Evolutionary conservation across 2,888 invertebrate genomes (phyloP).

Genomic region (Resseliella maxima): DNA sequence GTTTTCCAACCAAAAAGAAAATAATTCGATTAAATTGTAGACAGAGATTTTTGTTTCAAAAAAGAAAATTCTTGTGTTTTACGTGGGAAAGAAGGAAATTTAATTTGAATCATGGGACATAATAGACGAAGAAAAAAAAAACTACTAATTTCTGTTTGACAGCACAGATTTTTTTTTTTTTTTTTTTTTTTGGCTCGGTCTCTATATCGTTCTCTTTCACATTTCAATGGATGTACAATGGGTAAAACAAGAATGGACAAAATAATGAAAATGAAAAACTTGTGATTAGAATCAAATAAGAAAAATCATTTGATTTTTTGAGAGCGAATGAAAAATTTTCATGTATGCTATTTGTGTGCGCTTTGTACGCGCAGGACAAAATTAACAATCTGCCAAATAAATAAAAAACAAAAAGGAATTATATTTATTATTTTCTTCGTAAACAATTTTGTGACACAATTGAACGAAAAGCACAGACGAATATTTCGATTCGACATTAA

Average conservation of each 20-base stretch:
- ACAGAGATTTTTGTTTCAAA: not conserved
- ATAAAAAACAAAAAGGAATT: no score
- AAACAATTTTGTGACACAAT: not conserved
- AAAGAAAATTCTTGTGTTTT: not conserved
- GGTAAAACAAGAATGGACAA: not conserved
- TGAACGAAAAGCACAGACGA: not conserved
- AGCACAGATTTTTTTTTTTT: slow-evolving; percentile 37
- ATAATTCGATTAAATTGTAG: not conserved
- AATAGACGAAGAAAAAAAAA: slow-evolving; percentile 10
- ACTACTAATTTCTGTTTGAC: slow-evolving; percentile 25
- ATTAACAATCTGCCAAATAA: not conserved
- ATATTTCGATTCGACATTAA: not conserved
- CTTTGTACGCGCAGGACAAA: slow-evolving; percentile 8
- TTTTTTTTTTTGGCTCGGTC: not conserved
- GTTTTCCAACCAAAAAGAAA: not conserved
- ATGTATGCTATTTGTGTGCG: not conserved
- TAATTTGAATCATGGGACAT: not conserved
- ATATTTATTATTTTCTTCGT: no score
- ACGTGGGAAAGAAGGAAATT: not conserved
- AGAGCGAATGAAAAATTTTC: not conserved
- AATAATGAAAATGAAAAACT: slow-evolving; percentile 3
- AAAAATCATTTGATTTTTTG: not conserved
- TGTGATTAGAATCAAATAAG: slow-evolving; percentile 46
- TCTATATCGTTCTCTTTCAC: slow-evolving; percentile 47
- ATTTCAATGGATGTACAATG: not conserved